Base-by-base conservation (phyloP, 2,113 vertebrate genomes). In the Callipepla squamata region DNA sequence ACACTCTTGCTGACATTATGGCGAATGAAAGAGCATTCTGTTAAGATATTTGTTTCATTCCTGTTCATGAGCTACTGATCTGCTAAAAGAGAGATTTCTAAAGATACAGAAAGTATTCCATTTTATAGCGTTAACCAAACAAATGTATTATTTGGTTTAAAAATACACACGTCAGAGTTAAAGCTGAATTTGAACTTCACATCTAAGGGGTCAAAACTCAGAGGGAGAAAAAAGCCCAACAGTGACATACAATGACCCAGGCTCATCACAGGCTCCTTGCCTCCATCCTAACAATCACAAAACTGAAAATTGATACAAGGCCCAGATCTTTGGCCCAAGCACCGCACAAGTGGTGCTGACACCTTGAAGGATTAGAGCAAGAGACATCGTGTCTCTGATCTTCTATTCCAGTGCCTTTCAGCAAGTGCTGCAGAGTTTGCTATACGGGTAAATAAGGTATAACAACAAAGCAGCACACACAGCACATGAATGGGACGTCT, bases 21-120 rank as follows among this genome's bases (percentile, higher is more conserved):
- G 75, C 67, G 87, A 95, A 96, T 94, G 90, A 94, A 96, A 93
- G 85, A 78, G 50, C 70, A 89, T 93, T 95, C 84, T 82, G 84
- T 95, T 92, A 94, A 76, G 84, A 40, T 66, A 92, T 34, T 89
- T 91, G 58, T 92, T 96, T 91, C 89, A 67, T 91, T 94, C 61
- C 75, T 63, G 67, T 87, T 91, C 1, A 0, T 62, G 63, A 95
- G 51, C 84, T 62, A 92, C 89, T 67, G 84, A 84, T 93, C 69
- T 92, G 90, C 65, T n/a, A 53, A 84, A 77, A 72, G 42, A 88
- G 34, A 72, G 48, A 69, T 53, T 92, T 92, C 88, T 65, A 78
- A 75, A 95, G 73, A 81, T 42, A 95, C 58, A 81, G 58, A 81
- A 83, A 61, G 67, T 77, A 86, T 92, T 93, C 83, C 48, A 90